Base-by-base conservation (phyloP, 2,113 vertebrate genomes). In the Pomatostomus ruficeps region DNA sequence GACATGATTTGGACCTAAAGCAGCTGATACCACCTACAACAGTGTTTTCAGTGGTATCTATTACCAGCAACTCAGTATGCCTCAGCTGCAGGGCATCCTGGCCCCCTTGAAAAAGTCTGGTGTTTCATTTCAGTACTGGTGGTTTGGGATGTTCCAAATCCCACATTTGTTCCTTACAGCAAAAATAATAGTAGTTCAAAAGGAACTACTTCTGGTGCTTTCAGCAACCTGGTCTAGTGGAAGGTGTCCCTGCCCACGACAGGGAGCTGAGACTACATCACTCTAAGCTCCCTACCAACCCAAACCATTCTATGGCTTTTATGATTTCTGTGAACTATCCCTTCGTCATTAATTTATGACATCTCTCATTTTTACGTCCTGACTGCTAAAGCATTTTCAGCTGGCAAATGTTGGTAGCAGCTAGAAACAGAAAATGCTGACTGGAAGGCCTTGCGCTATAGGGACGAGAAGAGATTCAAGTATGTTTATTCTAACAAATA, bases 401-500 rank as follows among this genome's bases (percentile, higher is more conserved):
- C 67, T 91, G 85, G 38, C 9, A 75, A 75, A 72, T 75, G 6
- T 26, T 83, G 59, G 46, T 80, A 80, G 55, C 58, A 80, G 61
- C 67, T 85, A 80, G 51, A 83, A 92, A 79, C 51, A 85, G 42
- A 88, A 93, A 86, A 95, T 67, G 43, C 31, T 92, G 65, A 87
- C 75, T 85, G 59, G 45, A 87, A 94, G 49, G 8, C 28, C 24
- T 43, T 85, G 51, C 33, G 46, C 46, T 91, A 13, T 10, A 59
- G 20, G 28, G 25, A n/a, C 38, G 70, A 85, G 57, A 55, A 83
- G 24, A n/a, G 26, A 61, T 63, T 91, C 38, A 94, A 94, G 54
- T 42, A 66, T 43, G 24, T 63, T 93, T 46, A 51, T 62, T 91
- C 72, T 86, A 94, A 77, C 85, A 89, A 96, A 80, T 74, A 91